Base-by-base conservation (phyloP, 2,113 vertebrate species). In the Oryzias celebensis region DNA sequence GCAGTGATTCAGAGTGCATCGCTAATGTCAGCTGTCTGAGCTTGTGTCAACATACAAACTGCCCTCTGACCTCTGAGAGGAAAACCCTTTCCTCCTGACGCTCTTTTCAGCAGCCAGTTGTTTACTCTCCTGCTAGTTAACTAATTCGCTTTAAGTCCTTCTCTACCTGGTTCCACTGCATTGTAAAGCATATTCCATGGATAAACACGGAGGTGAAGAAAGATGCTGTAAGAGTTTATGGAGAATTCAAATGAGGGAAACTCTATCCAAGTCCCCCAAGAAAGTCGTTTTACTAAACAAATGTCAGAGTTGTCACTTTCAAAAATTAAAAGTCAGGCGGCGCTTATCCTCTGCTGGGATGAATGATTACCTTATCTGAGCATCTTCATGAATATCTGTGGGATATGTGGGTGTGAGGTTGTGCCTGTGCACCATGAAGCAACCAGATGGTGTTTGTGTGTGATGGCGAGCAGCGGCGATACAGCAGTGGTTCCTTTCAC, bases 391-490 rank as follows among this genome's bases (percentile, higher is more conserved):
- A 48, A 48, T 55, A 51, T 59, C 36, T 59, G 52, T 62, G 69
- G 67, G 69, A 58, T 62, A 73, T 79, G 86, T 86, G 87, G 85
- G 86, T 87, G 85, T 85, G 84, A 83, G 82, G 74, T 76, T 78
- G 62, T 80, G 46, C 72, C 70, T 36, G 58, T 85, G 61, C 57
- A 68, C 53, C 42, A 62, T 56, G 78, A 71, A 75, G 63, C 77
- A 53, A 69, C 84, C 87, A 88, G 87, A 87, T 89, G 87, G 82
- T 87, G 84, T 88, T 84, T 87, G 83, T 82, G 82, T 82, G 82
- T 78, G 74, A 88, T 85, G 86, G 88, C 73, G 65, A 85, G 79
- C 78, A 62, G 81, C 84, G 59, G 85, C 75, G 60, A 81, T 85
- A 69, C 81, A 81, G 84, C 79, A 52, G 77, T 64, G 83, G 77